Evolutionary conservation across 1,140 invertebrate species (phyloP), one percentile per base, ranked within the genome.

Genomic region (Calephelis virginiensis): DNA sequence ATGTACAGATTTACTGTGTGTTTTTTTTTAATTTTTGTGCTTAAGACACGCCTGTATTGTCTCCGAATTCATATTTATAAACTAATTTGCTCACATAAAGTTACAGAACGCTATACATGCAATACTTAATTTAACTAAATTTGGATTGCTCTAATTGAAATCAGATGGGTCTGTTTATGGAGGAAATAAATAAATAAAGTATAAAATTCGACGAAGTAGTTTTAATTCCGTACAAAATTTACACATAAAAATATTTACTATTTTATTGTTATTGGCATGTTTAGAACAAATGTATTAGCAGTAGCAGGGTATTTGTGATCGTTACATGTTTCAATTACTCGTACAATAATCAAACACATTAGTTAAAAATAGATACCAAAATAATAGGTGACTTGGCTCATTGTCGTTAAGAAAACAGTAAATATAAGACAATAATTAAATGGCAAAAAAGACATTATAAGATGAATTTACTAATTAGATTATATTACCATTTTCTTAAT

Each of bases 101-200:
- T 43, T 40, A 50, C 63, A 47, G 49, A 49, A 69, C 72, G 53
- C 67, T 62, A 65, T 69, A 53, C 47, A 56, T 50, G 49, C 63
- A 40, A 40, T 64, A 28, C 28, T 28, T 28, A 50, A 64, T 53
- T 64, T 64, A 50, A 64, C 48, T 53, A 37, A 50, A 64, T 64
- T 50, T 6, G 50, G 50, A 53, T 53, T 17, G 63, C 50, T 83
- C 79, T 82, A 81, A 85, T 74, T 85, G 79, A 73, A 86, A 81
- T 85, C 78, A 80, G 77, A 86, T 75, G 79, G 84, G 85, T 84
- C 74, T 83, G 83, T 86, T 83, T 86, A 85, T 83, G 83, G 69
- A 83, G 76, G 76, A 76, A 74, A 69, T 66, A 65, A 68, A 28
- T 28, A 28, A 43, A 43, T 43, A 43, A 43, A 43, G 9, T 38